A percentile compares a stretch with the other conserved stretches of the same genome.
phyloP scores from a whole-genome alignment of 2,888 invertebrate genomes.

The Mongoloraphidia duomilia region DNA sequence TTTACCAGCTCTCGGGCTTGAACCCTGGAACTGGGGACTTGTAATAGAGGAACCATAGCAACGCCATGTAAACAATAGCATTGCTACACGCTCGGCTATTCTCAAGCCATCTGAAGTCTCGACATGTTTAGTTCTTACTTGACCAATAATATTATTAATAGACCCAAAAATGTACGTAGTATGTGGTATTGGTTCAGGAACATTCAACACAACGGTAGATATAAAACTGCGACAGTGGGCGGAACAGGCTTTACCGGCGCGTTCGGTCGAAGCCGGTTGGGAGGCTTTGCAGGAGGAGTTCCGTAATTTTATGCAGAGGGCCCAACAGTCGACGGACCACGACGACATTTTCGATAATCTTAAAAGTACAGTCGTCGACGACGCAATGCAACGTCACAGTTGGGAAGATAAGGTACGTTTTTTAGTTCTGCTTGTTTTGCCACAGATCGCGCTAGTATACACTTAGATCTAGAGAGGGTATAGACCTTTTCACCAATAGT shows the following conservation, averaged over 20 bases:
- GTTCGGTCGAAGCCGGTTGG: slow-evolving; percentile 75
- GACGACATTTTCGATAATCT: slow-evolving; percentile 84
- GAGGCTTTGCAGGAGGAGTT: slow-evolving; percentile 69
- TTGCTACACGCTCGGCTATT: too few species aligned
- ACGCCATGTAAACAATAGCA: too few species aligned
- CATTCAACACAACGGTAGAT: slow-evolving; percentile 78
- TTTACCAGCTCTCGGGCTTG: too few species aligned
- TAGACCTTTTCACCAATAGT: too few species aligned
- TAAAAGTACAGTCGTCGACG: slow-evolving; percentile 75
- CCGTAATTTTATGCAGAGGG: slow-evolving; percentile 49
- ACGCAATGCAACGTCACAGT: slow-evolving; percentile 69
- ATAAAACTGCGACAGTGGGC: slow-evolving; percentile 96
- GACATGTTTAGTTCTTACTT: not conserved
- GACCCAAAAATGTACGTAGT: slow-evolving; percentile 3
- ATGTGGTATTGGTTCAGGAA: slow-evolving; percentile 35
- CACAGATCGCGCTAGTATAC: not conserved
- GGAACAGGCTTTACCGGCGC: slow-evolving; percentile 72
- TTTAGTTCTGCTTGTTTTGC: slow-evolving; percentile 15
- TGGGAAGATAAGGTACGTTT: slow-evolving; percentile 84
- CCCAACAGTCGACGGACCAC: slow-evolving; percentile 52
- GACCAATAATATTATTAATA: not conserved
- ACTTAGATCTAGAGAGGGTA: not conserved
- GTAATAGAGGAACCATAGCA: too few species aligned
- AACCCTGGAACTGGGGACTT: too few species aligned
- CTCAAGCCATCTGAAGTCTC: too few species aligned